phyloP scores from a whole-genome alignment of 2,113 vertebrate species.

The Tychaedon coryphoeus region DNA sequence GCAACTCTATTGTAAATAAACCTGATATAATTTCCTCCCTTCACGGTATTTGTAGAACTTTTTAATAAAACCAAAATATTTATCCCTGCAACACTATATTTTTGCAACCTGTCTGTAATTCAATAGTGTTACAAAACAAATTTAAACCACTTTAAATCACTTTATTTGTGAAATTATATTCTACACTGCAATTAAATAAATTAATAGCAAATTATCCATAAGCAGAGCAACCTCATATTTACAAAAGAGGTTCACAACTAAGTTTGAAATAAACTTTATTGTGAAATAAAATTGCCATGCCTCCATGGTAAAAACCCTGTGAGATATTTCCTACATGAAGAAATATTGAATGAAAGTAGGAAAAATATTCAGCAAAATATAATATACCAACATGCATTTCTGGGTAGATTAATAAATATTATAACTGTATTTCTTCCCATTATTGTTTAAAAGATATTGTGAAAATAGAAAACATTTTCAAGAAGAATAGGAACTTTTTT shows the following conservation, averaged over 20 bases:
- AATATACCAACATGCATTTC: neutral
- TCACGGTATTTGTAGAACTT: neutral
- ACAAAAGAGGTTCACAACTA: neutral
- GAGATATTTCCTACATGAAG: neutral
- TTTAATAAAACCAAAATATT: neutral
- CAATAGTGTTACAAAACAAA: neutral
- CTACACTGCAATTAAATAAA: neutral
- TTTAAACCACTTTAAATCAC: neutral
- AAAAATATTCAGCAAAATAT: neutral
- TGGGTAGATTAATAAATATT: neutral
- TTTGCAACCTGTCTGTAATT: neutral
- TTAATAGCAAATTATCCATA: neutral
- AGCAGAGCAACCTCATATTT: neutral
- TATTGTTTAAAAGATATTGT: neutral
- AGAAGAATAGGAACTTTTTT: neutral
- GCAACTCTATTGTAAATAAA: neutral
- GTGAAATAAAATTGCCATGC: neutral
- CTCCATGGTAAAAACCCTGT: neutral
- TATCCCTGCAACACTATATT: neutral
- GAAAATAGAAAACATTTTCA: neutral
- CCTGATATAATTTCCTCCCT: neutral
- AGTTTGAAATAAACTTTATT: neutral
- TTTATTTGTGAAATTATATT: neutral
- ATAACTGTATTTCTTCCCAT: neutral
- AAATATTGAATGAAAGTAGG: neutral